Percentiles rank a stretch among this genome's conserved stretches.
Evolutionary conservation across 2,888 invertebrate genomes (phyloP).

Genomic region (Melinopterus prodromus): DNA sequence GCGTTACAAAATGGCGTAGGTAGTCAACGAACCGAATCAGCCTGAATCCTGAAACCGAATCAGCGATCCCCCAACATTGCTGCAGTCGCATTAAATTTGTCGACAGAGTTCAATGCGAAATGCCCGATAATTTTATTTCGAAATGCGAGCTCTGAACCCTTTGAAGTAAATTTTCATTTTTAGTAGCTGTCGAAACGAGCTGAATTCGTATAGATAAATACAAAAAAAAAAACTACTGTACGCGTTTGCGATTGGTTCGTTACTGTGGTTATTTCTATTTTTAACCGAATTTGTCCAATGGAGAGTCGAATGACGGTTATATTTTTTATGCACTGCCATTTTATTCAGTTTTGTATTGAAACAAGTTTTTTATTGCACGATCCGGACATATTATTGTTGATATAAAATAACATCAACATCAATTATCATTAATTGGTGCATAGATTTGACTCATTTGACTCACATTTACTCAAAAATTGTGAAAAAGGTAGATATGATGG

Average conservation of each 20-base stretch:
- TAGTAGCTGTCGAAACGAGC: constrained; percentile 4
- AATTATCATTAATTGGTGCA: too few relatives aligned
- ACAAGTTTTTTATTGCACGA: too few relatives aligned
- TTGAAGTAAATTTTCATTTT: constrained; percentile 4
- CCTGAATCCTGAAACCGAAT: neutral
- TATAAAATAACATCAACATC: too few relatives aligned
- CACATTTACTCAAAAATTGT: too few relatives aligned
- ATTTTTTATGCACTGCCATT: too few relatives aligned
- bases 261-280: neutral
- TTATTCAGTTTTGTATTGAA: too few relatives aligned
- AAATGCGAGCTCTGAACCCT: neutral
- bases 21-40: neutral
- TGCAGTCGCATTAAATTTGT: neutral
- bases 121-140: neutral
- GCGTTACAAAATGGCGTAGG: neutral
- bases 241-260: neutral
- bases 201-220: neutral
- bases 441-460: too few relatives aligned
- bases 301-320: too few relatives aligned
- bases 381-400: too few relatives aligned
- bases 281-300: neutral
- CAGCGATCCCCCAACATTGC: neutral
- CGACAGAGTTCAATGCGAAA: neutral
- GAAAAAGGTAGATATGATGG: too few relatives aligned
- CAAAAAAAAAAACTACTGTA: neutral